Base-by-base conservation (phyloP, 2,888 invertebrate species). In the Hirtodrosophila duncani region DNA sequence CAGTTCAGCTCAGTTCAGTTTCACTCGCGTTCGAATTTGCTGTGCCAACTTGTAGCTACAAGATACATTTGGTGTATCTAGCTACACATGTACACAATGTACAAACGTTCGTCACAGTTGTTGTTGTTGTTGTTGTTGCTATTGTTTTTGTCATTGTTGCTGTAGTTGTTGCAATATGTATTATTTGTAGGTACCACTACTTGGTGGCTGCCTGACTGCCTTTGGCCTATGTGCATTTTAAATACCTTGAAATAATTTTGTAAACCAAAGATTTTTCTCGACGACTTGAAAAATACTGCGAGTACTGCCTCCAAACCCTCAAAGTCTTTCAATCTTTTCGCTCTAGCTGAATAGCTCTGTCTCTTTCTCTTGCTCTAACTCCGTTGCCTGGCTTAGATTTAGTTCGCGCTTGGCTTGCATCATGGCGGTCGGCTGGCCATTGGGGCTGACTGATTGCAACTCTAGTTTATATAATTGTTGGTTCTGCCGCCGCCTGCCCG, bases 391-490 rank as follows among this genome's bases (percentile, higher is more conserved):
- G 42, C 33, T 37, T 33, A 48, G 33, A 48, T 48, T 34, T 29
- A 36, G 36, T 49, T 50, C 39, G 29, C 14, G 21, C 39, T 38
- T 39, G 50, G 26, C 39, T 50, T 18, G 18, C 57, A 62, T 36
- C 68, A 69, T 56, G 68, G 29, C 10, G 50, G 48, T 10, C 37
- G 31, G 24, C 45, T 49, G 42, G 44, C 51, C 43, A 43, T 29
- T 11, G 27, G 9, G n/a, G 27, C 41, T 34, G 34, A 63, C 58
- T 63, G 64, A 65, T 65, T 64, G 68, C 58, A 67, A 68, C 60
- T 74, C 67, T 65, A 65, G 67, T 60, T 72, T 70, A 70, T 72
- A 74, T 78, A 72, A 72, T 72, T 72, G 70, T 67, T 65, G 50
- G 72, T 74, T 72, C 74, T 67, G 65, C 63, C 61, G 58, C 34